A percentile compares a stretch with the other conserved stretches of the same genome.
Evolutionary conservation across 2,113 vertebrate genomes (phyloP).

Genomic region (Centrocercus urophasianus): DNA sequence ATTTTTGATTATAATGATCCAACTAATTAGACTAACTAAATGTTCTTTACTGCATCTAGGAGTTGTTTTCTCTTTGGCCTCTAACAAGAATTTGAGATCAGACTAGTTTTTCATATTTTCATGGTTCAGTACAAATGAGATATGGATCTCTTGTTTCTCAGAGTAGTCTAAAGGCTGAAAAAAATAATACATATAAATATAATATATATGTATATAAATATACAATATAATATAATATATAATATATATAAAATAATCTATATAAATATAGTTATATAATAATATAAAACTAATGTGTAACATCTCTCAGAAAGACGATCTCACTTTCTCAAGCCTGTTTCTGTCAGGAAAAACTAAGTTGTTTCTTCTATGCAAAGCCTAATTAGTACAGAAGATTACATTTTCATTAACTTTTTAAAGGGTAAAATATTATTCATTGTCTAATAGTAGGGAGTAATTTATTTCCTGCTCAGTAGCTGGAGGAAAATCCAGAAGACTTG

Average conservation of each 20-base stretch:
- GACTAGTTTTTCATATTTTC: neutral
- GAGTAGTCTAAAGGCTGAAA: neutral
- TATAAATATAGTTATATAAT: no score
- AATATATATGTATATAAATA: no score
- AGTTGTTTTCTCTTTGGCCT: neutral
- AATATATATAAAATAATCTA: no score
- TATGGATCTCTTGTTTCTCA: neutral
- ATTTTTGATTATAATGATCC: neutral
- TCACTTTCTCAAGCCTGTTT: neutral
- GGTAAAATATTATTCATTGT: neutral
- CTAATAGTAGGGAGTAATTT: neutral
- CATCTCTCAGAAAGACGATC: neutral
- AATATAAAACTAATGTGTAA: neutral
- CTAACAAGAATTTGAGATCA: neutral
- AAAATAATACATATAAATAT: no score
- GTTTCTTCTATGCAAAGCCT: fast-evolving
- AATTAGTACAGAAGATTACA: neutral
- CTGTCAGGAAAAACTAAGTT: neutral
- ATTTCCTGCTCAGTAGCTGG: neutral
- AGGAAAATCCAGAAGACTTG: neutral
- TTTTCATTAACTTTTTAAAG: neutral
- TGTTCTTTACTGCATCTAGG: neutral
- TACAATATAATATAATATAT: no score
- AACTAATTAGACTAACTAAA: neutral
- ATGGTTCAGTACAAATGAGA: neutral